Base-by-base conservation (phyloP, 2,888 invertebrate genomes). In the Apantesis nais region DNA sequence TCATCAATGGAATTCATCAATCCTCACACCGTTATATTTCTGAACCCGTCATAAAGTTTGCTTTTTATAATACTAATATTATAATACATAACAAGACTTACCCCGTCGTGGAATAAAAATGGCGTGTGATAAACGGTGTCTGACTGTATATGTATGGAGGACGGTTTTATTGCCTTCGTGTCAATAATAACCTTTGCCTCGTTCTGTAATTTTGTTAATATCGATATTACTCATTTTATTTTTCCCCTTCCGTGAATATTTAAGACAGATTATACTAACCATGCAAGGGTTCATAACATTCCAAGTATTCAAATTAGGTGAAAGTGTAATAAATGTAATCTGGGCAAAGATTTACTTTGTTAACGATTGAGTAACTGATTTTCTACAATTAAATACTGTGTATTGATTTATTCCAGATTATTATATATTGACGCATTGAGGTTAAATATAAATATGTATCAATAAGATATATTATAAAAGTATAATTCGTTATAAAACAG, bases 31-130 rank as follows among this genome's bases (percentile, higher is more conserved):
- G 58, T 37, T 39, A 60, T 69, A 31, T 39, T 55, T 55, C 44
- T 58, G 25, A 39, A 60, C 60, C 68, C 41, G n/a, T 62, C 62
- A 70, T 70, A 66, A 70, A 70, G 62, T 62, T 70, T 41, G 39
- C n/a, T 55, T 66, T 70, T 66, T 60, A 69, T 65, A 64, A 12
- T 44, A 60, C 48, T 60, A 64, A 60, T 60, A 48, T 48, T 22
- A 22, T 48, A 69, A 60, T 60, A 58, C 58, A 58, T 69, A 69
- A 48, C 48, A 31, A n/a, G n/a, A n/a, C n/a, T n/a, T n/a, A n/a
- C n/a, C n/a, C n/a, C n/a, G n/a, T n/a, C 29, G 12, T 5, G 39
- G 41, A n/a, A 58, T 69, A 39, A 58, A 58, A 68, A 64, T 44
- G 44, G 58, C 41, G 11, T 60, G 64, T 69, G 60, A 65, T 67